These are phyloP conservation scores for Poeciliopsis infans DNA, from an alignment of 2,797 vertebrate species.

Conservation along the genomic window DNA sequence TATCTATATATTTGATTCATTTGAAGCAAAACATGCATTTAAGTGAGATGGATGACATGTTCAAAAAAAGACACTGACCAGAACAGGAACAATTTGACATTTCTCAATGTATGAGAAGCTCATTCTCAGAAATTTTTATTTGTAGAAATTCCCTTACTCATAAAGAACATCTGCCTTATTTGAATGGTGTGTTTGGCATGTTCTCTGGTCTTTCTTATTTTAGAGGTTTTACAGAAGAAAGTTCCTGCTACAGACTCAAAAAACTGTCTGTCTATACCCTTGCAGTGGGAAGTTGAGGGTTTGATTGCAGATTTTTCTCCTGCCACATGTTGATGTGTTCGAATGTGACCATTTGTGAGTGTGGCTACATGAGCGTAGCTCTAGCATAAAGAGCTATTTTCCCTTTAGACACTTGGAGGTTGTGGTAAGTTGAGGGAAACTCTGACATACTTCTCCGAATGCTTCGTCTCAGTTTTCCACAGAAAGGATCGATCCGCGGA, in stretches of 20 bases:
- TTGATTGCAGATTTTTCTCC: not conserved
- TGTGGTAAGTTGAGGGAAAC: not conserved
- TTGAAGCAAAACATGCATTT: not conserved
- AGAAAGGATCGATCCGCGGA: conserved; percentile 85
- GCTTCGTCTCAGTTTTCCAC: conserved; percentile 90
- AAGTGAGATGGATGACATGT: not conserved
- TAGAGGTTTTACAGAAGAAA: not conserved
- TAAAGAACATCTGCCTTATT: not conserved
- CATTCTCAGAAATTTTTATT: not conserved
- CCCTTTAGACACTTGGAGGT: not conserved
- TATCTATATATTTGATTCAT: not conserved
- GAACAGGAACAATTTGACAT: not conserved
- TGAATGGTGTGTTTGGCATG: not conserved
- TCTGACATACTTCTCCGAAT: conserved; percentile 86
- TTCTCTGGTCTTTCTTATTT: not conserved
- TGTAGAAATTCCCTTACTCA: not conserved
- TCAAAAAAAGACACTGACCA: not conserved
- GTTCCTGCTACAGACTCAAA: no score
- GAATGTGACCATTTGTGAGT: not conserved
- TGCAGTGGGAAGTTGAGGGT: not conserved
- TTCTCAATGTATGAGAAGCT: not conserved
- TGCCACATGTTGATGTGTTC: not conserved
- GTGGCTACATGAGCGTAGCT: not conserved
- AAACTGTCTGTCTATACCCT: not conserved
- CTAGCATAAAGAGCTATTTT: not conserved